Conservation (phyloP, 1,140 invertebrate species). For the Paraescarpia echinospica region DNA sequence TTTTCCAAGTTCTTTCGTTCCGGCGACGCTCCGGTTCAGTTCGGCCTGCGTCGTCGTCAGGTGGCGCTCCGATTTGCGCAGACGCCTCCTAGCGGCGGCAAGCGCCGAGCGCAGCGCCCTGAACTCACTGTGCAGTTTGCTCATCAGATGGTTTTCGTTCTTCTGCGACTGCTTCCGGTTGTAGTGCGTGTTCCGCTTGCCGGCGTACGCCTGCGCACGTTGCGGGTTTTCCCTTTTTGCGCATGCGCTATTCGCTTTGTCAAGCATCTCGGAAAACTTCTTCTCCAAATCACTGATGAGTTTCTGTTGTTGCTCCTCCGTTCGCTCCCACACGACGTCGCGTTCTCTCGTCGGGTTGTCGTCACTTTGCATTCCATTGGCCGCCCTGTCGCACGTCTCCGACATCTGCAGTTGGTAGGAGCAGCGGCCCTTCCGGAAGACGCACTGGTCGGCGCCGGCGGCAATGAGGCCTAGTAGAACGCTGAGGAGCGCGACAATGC, state of each 20-base stretch:
- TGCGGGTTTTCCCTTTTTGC: background rate
- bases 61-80: background rate
- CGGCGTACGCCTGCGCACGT: background rate
- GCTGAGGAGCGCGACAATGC: background rate
- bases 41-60: background rate
- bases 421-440: constrained; percentile 5
- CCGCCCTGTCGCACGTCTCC: background rate
- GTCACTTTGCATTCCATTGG: background rate
- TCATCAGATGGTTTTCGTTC: constrained; percentile 8
- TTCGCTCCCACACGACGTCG: background rate
- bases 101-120: background rate
- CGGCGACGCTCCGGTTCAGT: constrained; percentile 12
- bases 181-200: background rate
- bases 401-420: background rate
- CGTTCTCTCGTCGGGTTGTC: background rate
- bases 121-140: background rate
- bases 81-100: background rate
- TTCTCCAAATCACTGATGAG: background rate
- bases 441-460: constrained; percentile 11
- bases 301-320: background rate
- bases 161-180: constrained; percentile 12
- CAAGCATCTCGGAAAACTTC: background rate
- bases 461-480: background rate
- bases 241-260: background rate
- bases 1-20: background rate